Evolutionary conservation across 2,797 vertebrate species (phyloP), one percentile per base, ranked within the genome.

Genomic region (Rhyacichthys aspro): DNA sequence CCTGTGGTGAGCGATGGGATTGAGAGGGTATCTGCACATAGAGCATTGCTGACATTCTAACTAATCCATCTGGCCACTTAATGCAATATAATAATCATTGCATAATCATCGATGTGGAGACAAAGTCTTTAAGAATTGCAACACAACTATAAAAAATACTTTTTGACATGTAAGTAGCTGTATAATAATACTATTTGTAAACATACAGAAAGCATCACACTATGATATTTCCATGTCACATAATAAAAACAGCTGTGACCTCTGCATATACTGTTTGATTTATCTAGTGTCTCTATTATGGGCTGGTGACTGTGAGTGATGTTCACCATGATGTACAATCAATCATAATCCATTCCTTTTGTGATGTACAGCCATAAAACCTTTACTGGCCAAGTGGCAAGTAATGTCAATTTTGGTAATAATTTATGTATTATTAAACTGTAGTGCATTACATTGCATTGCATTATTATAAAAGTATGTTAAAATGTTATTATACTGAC

Each of bases 201-300:
- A 32, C n/a, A 16, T 5, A 41, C 33, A 53, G 28, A 64, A 5
- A 49, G 36, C 49, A 9, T 38, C 2, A 45, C 2, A 45, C 42
- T 19, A 17, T 15, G 7, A 60, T 15, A 63, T 37, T 64, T 65
- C 52, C 10, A 56, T 54, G 52, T 45, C 63, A 72, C 60, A 46
- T 71, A 50, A 59, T 78, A 70, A 72, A 70, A 74, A 48, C 62
- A 62, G 39, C 69, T 64, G 63, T 39, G 59, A 36, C 71, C 43
- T 28, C 17, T 44, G 59, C 12, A 37, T 46, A 1, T 55, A 52
- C 36, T 28, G 60, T 73, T 57, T 55, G 58, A 74, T 67, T 78
- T 43, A 71, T 74, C 71, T 71, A 49, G 57, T 53, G 14, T 53
- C 63, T 76, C 66, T 74, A n/a, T n/a, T 17, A 28, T 28, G 23